phyloP scores from a whole-genome alignment of 2,888 invertebrate genomes.

The Watsonalla binaria region DNA sequence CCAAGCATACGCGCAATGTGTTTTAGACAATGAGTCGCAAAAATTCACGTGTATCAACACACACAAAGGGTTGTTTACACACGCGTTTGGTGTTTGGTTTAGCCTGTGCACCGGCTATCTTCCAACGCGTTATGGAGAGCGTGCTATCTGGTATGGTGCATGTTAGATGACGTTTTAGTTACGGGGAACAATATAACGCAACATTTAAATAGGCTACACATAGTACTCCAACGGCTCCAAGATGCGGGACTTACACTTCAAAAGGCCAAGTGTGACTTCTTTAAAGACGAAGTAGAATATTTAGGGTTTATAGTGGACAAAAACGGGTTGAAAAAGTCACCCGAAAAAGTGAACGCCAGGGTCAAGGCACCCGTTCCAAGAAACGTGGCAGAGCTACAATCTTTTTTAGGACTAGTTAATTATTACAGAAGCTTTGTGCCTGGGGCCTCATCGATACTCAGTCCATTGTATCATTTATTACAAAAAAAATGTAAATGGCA shows the following conservation, averaged over 20 bases:
- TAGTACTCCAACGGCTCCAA: conserved; percentile 11
- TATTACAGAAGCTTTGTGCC: conserved; percentile 19
- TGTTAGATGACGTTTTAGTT: conserved; percentile 12
- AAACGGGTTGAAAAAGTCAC: conserved; percentile 7
- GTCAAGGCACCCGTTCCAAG: not conserved
- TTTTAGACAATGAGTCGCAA: conserved; percentile 8
- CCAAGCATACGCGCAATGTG: conserved; percentile 7
- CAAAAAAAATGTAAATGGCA: conserved; percentile 10
- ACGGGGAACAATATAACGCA: conserved; percentile 3
- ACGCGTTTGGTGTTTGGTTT: conserved; percentile 6
- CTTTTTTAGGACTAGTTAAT: conserved; percentile 20
- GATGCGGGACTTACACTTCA: conserved; percentile 12
- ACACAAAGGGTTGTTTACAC: conserved; percentile 7
- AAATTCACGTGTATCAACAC: conserved; percentile 10
- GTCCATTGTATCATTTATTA: conserved; percentile 14
- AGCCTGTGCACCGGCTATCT: conserved; percentile 4
- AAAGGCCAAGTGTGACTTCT: conserved; percentile 15
- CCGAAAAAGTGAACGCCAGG: conserved; percentile 8
- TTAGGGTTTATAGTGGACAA: conserved; percentile 8
- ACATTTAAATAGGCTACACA: conserved; percentile 10
- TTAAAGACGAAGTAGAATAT: conserved; percentile 11
- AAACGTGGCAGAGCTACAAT: conserved; percentile 11
- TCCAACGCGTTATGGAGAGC: conserved; percentile 8
- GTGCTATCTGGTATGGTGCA: conserved; percentile 13
- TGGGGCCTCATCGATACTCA: conserved; percentile 10